These are phyloP conservation scores for Paedocypris sp. DNA, from an alignment of 2,113 vertebrate species.

Conservation along the genomic window DNA sequence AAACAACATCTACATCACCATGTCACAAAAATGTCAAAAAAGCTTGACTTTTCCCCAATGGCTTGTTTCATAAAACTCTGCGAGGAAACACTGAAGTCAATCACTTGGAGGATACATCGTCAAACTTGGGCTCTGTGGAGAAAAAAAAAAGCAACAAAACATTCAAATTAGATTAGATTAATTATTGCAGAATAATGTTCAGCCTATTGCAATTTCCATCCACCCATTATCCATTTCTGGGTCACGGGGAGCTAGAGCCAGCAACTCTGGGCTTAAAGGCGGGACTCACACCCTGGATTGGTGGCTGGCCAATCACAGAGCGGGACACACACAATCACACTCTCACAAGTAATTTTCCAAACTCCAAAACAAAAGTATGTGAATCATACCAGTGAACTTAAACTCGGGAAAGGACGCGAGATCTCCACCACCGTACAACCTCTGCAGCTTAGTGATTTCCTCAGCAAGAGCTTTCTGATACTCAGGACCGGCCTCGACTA, in stretches of 20 bases:
- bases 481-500: conserved; percentile 70
- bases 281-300: no score
- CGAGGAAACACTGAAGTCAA: conserved; percentile 18
- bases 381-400: conserved; percentile 75
- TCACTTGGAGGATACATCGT: conserved; percentile 53
- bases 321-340: no score
- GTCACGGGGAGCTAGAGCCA: no score
- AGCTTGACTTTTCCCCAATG: not conserved
- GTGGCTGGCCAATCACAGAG: no score
- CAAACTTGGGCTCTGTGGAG: conserved; percentile 50
- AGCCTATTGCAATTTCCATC: no score
- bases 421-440: conserved; percentile 80
- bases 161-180: no score
- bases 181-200: not conserved
- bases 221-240: no score
- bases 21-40: not conserved
- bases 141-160: no score
- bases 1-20: conserved; percentile 2
- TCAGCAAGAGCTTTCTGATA: conserved; percentile 75
- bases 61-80: not conserved
- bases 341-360: no score
- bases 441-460: conserved; percentile 74
- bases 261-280: no score
- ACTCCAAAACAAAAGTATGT: not conserved
- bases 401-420: conserved; percentile 77